Conservation (phyloP, 2,888 invertebrate genomes). For the Panzeria rudis region DNA sequence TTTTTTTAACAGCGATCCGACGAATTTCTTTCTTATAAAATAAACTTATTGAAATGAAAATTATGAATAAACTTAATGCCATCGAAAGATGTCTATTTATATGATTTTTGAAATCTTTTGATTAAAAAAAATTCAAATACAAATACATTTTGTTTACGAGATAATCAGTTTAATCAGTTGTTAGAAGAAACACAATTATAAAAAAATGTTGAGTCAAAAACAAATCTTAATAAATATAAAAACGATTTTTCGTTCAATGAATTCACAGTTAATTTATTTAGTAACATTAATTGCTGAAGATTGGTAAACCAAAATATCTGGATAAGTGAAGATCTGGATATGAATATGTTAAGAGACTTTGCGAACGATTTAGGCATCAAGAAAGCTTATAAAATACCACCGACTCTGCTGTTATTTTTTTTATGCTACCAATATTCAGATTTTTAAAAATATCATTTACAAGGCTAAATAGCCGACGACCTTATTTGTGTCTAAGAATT, state of each 20-base stretch:
- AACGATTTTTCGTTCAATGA: too few relatives aligned
- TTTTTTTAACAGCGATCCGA: neutral
- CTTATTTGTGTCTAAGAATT: too few relatives aligned
- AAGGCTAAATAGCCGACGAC: too few relatives aligned
- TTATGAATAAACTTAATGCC: conserved; percentile 45
- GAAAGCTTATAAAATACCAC: too few relatives aligned
- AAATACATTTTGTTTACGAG: conserved; percentile 32
- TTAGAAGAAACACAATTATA: conserved; percentile 23
- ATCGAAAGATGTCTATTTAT: conserved; percentile 64
- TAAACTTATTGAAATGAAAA: conserved; percentile 55
- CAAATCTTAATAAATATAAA: conserved; percentile 18
- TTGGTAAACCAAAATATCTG: neutral
- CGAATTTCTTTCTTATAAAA: conserved; percentile 5
- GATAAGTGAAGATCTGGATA: too few relatives aligned
- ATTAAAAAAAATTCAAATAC: conserved; percentile 22
- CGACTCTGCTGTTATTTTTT: too few relatives aligned
- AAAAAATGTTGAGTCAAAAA: conserved; percentile 22
- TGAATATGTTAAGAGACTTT: too few relatives aligned
- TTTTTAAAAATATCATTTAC: too few relatives aligned
- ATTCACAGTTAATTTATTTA: neutral
- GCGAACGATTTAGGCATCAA: too few relatives aligned
- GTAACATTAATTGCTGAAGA: neutral
- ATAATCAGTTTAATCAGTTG: conserved; percentile 56
- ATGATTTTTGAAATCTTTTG: conserved; percentile 34
- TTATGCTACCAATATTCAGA: too few relatives aligned